Evolutionary conservation across 2,797 vertebrate species (phyloP).

Genomic region (Choloepus didactylus): DNA sequence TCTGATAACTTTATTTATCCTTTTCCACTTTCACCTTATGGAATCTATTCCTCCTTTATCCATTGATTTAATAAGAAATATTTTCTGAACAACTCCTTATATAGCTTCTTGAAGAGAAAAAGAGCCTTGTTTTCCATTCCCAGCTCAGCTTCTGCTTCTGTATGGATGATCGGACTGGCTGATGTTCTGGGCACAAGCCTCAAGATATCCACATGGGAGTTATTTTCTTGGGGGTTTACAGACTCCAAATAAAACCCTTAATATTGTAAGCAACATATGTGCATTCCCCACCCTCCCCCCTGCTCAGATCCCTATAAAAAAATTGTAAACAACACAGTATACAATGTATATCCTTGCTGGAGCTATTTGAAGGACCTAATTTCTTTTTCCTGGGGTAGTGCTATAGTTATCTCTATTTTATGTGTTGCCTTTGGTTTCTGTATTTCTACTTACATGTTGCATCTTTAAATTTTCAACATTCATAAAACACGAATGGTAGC

Average conservation of each 20-base stretch:
- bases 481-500: background rate
- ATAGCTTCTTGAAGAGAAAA: constrained; percentile 23
- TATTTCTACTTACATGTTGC: background rate
- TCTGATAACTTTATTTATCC: no score
- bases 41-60: no score
- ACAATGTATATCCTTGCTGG: background rate
- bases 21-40: no score
- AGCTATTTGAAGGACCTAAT: background rate
- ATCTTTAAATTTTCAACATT: background rate
- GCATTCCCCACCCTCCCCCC: background rate
- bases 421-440: constrained; percentile 54
- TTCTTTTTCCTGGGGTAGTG: background rate
- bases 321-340: background rate
- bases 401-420: background rate
- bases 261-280: background rate
- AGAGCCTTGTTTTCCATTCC: constrained; percentile 47
- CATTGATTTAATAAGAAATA: no score
- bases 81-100: no score
- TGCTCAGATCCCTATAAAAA: background rate
- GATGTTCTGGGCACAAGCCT: background rate
- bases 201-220: background rate
- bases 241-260: constrained; percentile 33
- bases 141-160: background rate
- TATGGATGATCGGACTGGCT: background rate
- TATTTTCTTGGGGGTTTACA: background rate